These are phyloP conservation scores for Akabosia matsudoensis DNA, from an alignment of 1,140 invertebrate species.

Conservation along the genomic window DNA sequence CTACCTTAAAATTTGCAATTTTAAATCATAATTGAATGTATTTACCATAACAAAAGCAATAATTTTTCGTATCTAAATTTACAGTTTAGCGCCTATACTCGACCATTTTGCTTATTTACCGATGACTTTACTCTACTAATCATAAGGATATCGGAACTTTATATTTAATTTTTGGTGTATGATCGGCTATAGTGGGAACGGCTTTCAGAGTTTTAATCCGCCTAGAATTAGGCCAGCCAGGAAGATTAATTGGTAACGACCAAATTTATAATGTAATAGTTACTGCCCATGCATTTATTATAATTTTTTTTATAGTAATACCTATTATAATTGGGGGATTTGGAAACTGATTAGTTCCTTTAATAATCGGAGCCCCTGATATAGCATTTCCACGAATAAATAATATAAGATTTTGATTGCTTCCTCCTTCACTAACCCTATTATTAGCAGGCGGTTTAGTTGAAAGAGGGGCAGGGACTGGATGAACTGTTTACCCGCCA, in stretches of 20 bases:
- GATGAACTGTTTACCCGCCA: slow-evolving; percentile 68
- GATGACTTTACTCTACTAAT: slow-evolving; percentile 65
- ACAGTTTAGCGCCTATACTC: slow-evolving; percentile 46
- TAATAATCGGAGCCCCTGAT: slow-evolving; percentile 68
- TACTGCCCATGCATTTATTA: slow-evolving; percentile 69
- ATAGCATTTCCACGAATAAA: slow-evolving; percentile 73
- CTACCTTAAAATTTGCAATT: slow-evolving; percentile 37
- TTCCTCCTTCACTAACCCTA: slow-evolving; percentile 61
- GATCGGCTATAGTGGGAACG: slow-evolving; percentile 63
- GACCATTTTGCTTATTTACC: slow-evolving; percentile 55
- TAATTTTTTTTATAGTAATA: slow-evolving; percentile 78
- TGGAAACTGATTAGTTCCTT: slow-evolving; percentile 70
- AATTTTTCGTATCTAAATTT: slow-evolving; percentile 39
- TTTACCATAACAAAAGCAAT: slow-evolving; percentile 27
- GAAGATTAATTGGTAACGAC: slow-evolving; percentile 62
- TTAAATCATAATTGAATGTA: slow-evolving; percentile 22
- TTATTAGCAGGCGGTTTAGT: slow-evolving; percentile 59
- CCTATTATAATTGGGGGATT: slow-evolving; percentile 73
- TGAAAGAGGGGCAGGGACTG: slow-evolving; percentile 61
- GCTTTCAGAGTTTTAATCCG: slow-evolving; percentile 65
- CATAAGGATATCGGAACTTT: slow-evolving; percentile 73
- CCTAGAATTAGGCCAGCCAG: slow-evolving; percentile 61
- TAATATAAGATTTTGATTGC: slow-evolving; percentile 73
- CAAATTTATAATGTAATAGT: slow-evolving; percentile 70
- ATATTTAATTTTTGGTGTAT: slow-evolving; percentile 69